phyloP scores from a whole-genome alignment of 2,113 vertebrate genomes.

The Uria lomvia region DNA sequence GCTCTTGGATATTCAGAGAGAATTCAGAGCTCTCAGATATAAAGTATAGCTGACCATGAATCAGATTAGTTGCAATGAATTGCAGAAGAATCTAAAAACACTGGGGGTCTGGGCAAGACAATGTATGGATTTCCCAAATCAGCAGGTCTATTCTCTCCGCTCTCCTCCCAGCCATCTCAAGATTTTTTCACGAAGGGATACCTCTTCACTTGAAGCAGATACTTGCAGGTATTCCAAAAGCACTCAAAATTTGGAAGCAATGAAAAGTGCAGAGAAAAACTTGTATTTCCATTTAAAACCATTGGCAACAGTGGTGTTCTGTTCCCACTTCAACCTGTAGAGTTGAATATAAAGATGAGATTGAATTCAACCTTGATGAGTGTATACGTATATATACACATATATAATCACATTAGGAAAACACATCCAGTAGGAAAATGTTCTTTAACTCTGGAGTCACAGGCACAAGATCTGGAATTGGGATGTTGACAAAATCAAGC shows the following conservation, averaged over 20 bases:
- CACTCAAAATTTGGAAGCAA: not conserved
- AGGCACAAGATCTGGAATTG: not conserved
- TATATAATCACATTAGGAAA: not conserved
- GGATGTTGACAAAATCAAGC: not conserved
- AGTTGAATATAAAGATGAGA: not conserved
- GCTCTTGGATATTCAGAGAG: not conserved
- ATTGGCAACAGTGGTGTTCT: not conserved
- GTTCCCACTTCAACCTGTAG: not conserved
- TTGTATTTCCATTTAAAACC: not conserved
- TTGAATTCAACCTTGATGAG: not conserved
- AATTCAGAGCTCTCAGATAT: not conserved
- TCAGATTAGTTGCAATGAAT: not conserved
- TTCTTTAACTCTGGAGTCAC: not conserved
- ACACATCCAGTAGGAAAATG: not conserved
- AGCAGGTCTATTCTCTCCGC: not conserved
- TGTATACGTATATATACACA: not conserved
- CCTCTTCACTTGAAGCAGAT: not conserved
- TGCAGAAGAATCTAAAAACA: not conserved
- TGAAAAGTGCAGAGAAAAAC: not conserved
- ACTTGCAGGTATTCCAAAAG: accelerated
- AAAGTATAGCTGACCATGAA: not conserved
- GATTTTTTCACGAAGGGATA: accelerated
- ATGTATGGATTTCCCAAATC: not conserved
- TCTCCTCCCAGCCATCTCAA: not conserved
- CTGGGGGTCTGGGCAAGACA: not conserved